Conservation (phyloP, 2,113 vertebrate species). For the Crotalus tigris region DNA sequence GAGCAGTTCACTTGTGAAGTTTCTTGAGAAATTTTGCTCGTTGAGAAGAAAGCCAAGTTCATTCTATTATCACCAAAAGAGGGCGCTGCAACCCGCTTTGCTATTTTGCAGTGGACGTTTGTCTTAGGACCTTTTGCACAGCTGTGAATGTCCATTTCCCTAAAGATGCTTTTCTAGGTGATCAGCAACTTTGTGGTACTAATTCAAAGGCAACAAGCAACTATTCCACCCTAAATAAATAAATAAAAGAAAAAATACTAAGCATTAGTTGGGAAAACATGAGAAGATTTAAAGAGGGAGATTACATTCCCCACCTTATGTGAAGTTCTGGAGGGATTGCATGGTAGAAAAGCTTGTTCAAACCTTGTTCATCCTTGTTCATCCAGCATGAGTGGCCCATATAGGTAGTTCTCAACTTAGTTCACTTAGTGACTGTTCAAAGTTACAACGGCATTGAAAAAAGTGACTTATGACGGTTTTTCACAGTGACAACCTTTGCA, state of each 20-base stretch:
- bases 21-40: neutral
- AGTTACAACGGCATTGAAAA: too few relatives aligned
- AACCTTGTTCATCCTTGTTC: neutral
- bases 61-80: neutral
- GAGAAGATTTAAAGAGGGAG: neutral
- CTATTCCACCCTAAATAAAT: neutral
- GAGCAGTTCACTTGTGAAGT: neutral
- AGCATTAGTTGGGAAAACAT: neutral
- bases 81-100: neutral
- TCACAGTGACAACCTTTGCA: too few relatives aligned
- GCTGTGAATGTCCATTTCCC: neutral
- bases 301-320: neutral
- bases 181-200: neutral
- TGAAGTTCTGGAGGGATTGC: neutral
- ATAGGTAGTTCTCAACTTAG: neutral
- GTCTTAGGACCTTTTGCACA: neutral
- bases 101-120: neutral
- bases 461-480: too few relatives aligned
- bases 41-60: neutral
- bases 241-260: neutral
- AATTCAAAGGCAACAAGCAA: neutral
- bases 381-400: neutral
- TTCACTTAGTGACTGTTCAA: too few relatives aligned
- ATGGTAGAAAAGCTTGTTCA: neutral
- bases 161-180: neutral